phyloP scores from a whole-genome alignment of 2,888 invertebrate species.

The Strigamia crassipes region DNA sequence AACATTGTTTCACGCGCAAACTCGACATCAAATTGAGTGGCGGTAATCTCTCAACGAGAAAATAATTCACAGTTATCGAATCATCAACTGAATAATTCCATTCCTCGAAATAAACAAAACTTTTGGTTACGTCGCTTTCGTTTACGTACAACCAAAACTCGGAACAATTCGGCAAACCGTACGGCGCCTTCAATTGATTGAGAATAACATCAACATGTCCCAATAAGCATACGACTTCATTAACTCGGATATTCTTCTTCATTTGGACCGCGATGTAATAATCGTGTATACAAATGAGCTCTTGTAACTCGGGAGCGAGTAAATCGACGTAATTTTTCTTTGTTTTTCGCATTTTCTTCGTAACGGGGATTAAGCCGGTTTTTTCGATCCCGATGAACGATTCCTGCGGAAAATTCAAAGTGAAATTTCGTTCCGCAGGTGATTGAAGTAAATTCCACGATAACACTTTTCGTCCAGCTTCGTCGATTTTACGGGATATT shows the following conservation, averaged over 20 bases:
- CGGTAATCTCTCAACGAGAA: neutral
- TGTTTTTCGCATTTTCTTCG: neutral
- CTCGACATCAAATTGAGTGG: neutral
- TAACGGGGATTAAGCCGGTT: neutral
- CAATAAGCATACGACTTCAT: neutral
- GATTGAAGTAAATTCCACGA: neutral
- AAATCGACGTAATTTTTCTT: neutral
- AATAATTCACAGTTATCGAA: neutral
- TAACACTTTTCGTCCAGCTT: neutral
- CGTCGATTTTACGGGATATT: neutral
- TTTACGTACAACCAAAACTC: conserved; percentile 57
- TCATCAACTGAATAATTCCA: conserved; percentile 49
- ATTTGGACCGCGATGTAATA: conserved; percentile 25
- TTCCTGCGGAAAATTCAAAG: neutral
- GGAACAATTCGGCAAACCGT: neutral
- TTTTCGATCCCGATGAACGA: neutral
- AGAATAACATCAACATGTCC: neutral
- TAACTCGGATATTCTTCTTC: neutral
- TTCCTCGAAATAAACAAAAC: conserved; percentile 57
- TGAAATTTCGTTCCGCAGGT: neutral
- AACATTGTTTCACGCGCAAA: neutral
- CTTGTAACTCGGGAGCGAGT: neutral
- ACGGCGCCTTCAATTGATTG: neutral
- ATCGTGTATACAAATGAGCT: neutral
- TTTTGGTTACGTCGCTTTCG: conserved; percentile 52